A percentile compares a stretch with the other conserved stretches of the same genome.
phyloP scores from a whole-genome alignment of 1,140 invertebrate genomes.

The Nephila pilipes region DNA sequence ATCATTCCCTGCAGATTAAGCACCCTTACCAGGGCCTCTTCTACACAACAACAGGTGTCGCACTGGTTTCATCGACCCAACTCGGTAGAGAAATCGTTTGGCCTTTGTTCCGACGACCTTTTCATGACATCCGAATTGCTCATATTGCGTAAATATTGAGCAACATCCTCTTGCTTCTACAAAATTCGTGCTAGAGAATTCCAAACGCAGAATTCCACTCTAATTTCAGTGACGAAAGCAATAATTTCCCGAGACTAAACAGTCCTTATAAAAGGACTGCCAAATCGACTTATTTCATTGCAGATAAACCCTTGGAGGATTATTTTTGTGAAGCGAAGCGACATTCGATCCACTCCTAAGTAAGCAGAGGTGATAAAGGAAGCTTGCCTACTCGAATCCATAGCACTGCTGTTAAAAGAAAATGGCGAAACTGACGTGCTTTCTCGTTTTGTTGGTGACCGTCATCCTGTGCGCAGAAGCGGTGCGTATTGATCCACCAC shows the following conservation, averaged over 20 bases:
- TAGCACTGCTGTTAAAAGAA: neutral
- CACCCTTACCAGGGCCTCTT: too few species aligned
- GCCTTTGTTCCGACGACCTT: neutral
- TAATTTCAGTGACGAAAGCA: neutral
- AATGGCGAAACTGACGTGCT: constrained; percentile 1
- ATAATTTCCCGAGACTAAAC: constrained; percentile 16
- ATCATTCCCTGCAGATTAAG: too few species aligned
- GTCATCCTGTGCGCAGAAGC: neutral
- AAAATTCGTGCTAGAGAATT: neutral
- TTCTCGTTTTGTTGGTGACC: neutral
- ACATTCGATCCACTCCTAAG: neutral
- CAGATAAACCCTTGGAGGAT: neutral
- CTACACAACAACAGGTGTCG: too few species aligned
- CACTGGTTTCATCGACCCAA: too few species aligned
- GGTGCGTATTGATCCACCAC: neutral
- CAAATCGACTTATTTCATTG: neutral
- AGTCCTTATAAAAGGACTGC: neutral
- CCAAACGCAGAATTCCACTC: neutral
- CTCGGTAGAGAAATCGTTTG: neutral
- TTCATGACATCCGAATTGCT: neutral
- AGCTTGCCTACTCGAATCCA: neutral
- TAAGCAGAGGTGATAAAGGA: neutral
- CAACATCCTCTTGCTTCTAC: neutral
- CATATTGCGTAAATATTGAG: neutral
- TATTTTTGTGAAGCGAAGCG: neutral